These are phyloP conservation scores for Muntiacus muntjak DNA, from an alignment of 2,113 vertebrate genomes.

Conservation along the genomic window DNA sequence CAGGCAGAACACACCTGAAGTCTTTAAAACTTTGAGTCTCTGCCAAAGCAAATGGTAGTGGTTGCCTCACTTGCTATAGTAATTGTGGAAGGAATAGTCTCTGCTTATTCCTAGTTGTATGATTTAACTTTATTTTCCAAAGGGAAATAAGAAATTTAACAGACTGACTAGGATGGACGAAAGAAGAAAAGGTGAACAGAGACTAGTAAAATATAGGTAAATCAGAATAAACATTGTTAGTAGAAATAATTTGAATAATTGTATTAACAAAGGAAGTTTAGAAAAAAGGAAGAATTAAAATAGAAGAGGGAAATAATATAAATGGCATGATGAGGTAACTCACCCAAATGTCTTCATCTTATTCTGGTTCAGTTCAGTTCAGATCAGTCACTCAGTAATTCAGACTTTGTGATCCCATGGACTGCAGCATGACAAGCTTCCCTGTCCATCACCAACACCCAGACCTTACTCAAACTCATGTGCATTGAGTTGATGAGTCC, in stretches of 20 bases:
- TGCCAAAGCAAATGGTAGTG: background rate
- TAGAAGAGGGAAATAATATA: background rate
- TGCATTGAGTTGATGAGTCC: background rate
- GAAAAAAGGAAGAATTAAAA: background rate
- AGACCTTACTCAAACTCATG: background rate
- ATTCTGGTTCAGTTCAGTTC: background rate
- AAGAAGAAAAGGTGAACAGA: background rate
- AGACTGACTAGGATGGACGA: background rate
- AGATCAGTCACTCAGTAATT: background rate
- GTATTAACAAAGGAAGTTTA: background rate
- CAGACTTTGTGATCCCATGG: too few species aligned
- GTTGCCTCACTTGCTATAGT: background rate
- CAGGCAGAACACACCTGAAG: background rate
- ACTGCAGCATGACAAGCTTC: too few species aligned
- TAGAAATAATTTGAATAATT: background rate
- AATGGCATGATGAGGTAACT: background rate
- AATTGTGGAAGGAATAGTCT: background rate
- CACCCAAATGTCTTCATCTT: background rate
- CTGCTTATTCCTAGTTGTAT: background rate
- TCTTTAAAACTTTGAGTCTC: background rate
- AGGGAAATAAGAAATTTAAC: background rate
- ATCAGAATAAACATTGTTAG: background rate
- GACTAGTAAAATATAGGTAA: background rate
- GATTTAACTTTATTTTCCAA: background rate
- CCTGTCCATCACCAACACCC: too few species aligned